Conservation (phyloP, 2,888 invertebrate genomes). For the Hoplodrina blanda region DNA sequence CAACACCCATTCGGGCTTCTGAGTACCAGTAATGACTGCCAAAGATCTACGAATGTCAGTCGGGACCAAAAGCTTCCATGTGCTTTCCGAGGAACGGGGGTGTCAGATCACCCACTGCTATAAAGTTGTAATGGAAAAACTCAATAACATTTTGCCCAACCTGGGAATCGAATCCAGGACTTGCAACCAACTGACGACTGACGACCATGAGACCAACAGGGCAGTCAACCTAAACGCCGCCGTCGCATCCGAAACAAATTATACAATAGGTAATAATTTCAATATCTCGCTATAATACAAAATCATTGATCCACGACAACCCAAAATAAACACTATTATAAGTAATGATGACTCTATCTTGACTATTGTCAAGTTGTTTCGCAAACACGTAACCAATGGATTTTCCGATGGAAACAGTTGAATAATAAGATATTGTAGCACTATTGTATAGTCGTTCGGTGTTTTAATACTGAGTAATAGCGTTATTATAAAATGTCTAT, state of each 20-base stretch:
- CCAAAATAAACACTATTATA: conserved; percentile 46
- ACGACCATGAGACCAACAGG: too few species aligned
- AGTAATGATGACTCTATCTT: conserved; percentile 27
- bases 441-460: conserved; percentile 46
- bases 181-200: too few species aligned
- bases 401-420: conserved; percentile 44
- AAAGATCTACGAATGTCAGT: too few species aligned
- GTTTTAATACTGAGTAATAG: conserved; percentile 37
- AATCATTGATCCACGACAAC: conserved; percentile 32
- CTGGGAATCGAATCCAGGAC: too few species aligned
- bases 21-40: too few species aligned
- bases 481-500: conserved; percentile 23
- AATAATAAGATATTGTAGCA: conserved; percentile 55
- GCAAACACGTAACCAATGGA: conserved; percentile 54
- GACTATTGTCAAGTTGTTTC: conserved; percentile 35
- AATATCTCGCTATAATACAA: conserved; percentile 35
- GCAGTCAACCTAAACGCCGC: background rate
- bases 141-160: too few species aligned
- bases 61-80: too few species aligned
- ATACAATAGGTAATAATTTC: background rate
- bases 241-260: background rate
- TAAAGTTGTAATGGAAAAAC: too few species aligned
- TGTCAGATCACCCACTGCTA: too few species aligned
- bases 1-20: too few species aligned
- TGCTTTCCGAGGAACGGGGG: too few species aligned